Evolutionary conservation across 2,797 vertebrate species (phyloP).

Genomic region (Kryptolebias ocellatus): DNA sequence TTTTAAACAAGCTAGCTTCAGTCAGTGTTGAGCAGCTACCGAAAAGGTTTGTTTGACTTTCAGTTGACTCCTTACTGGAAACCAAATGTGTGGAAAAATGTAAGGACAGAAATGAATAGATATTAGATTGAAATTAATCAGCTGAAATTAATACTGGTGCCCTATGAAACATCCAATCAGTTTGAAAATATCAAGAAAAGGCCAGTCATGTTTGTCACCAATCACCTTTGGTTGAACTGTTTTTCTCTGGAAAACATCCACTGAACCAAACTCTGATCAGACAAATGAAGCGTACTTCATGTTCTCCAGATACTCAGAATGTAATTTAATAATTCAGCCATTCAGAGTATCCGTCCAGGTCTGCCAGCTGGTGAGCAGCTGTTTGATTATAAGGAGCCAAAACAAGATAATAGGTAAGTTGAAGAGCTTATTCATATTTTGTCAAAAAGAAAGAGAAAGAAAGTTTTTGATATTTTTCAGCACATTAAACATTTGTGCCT

Average conservation of each 20-base stretch:
- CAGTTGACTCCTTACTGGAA: neutral
- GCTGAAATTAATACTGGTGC: slow-evolving; percentile 10
- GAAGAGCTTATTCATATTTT: no score
- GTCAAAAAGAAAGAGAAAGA: no score
- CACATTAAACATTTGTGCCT: no score
- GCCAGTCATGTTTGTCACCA: slow-evolving; percentile 23
- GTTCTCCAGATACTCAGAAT: slow-evolving; percentile 16
- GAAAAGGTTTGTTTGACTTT: slow-evolving; percentile 1
- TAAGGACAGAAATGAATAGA: slow-evolving; percentile 6
- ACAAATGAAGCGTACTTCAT: slow-evolving; percentile 50
- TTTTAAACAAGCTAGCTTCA: neutral
- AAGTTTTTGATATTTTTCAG: no score
- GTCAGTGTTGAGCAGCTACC: neutral
- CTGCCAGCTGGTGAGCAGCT: no score
- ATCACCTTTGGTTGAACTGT: neutral
- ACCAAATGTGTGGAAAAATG: slow-evolving; percentile 15
- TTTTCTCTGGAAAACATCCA: slow-evolving; percentile 38
- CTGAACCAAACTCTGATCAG: slow-evolving; percentile 36
- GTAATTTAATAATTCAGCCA: no score
- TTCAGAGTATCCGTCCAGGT: no score
- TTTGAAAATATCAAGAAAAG: slow-evolving; percentile 1
- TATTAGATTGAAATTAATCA: slow-evolving; percentile 5
- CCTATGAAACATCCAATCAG: slow-evolving; percentile 25
- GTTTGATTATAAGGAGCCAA: no score
- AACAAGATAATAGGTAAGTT: no score